These are phyloP conservation scores for Ridgeia piscesae DNA, from an alignment of 1,140 invertebrate species.

Conservation along the genomic window DNA sequence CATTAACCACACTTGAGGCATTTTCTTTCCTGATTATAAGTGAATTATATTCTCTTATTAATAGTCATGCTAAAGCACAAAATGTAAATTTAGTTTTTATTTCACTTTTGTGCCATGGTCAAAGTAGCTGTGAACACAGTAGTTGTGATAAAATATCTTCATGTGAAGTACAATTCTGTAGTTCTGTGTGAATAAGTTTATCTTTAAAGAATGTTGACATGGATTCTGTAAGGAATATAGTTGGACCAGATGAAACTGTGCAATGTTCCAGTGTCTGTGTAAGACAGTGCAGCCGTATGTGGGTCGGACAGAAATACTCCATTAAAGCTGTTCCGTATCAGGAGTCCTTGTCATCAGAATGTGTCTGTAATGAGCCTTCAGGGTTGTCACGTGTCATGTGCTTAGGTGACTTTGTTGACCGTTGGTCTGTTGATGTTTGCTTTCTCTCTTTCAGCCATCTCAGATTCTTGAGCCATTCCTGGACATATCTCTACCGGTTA, in stretches of 20 bases:
- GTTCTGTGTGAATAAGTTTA: no score
- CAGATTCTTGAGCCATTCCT: conserved; percentile 88
- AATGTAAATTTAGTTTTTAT: neutral
- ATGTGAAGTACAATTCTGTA: neutral
- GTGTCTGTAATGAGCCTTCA: no score
- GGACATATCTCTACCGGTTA: conserved; percentile 89
- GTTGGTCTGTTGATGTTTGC: neutral
- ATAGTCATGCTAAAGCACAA: neutral
- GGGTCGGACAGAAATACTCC: no score
- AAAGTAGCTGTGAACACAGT: neutral
- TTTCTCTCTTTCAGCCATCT: conserved; percentile 66
- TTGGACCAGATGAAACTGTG: no score
- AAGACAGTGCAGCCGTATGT: no score
- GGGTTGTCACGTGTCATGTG: no score
- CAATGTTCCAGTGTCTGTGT: no score
- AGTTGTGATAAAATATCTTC: neutral
- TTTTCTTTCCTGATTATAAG: neutral
- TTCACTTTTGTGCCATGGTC: neutral
- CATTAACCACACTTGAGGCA: neutral
- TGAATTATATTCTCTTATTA: neutral
- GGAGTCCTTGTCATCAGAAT: no score
- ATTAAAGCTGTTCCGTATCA: no score
- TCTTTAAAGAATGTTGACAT: no score
- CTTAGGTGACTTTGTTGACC: no score
- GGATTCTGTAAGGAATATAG: no score